Percentiles rank a stretch among this genome's conserved stretches.
These are phyloP conservation scores for Tetragnatha versicolor DNA, from an alignment of 1,140 invertebrate genomes.

Conservation along the genomic window DNA sequence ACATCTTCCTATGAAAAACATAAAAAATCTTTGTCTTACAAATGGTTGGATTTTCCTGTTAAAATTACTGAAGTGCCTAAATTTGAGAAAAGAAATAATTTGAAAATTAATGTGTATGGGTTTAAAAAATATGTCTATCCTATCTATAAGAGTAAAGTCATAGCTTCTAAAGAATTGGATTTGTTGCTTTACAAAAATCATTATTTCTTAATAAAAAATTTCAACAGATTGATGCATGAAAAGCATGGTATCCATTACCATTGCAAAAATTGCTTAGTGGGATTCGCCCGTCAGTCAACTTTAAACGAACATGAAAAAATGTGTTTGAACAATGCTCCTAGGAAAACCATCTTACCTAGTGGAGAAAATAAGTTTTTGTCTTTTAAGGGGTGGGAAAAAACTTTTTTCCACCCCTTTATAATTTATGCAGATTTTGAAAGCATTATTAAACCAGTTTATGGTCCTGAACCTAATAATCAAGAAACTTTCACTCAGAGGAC, in stretches of 20 bases:
- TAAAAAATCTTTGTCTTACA: too few species aligned
- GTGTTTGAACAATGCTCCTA: neutral
- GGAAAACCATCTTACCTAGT: neutral
- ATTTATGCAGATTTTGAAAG: conserved; percentile 10
- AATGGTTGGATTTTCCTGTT: too few species aligned
- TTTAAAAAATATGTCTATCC: neutral
- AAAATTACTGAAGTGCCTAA: too few species aligned
- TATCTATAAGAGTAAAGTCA: neutral
- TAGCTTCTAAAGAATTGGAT: neutral
- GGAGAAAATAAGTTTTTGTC: neutral
- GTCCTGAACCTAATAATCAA: neutral
- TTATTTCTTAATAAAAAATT: conserved; percentile 11
- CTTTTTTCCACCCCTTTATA: neutral
- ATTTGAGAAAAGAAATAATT: neutral
- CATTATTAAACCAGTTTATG: neutral
- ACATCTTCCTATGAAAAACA: too few species aligned
- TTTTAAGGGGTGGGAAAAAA: neutral
- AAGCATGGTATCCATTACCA: neutral
- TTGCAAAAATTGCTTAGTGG: neutral
- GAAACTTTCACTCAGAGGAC: neutral
- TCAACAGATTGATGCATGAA: neutral
- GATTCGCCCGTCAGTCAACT: neutral
- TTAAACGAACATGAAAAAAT: neutral
- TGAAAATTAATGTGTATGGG: too few species aligned
- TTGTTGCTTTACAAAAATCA: conserved; percentile 22